These are phyloP conservation scores for Drosophila anomalata DNA, from an alignment of 2,888 invertebrate species.

Conservation along the genomic window DNA sequence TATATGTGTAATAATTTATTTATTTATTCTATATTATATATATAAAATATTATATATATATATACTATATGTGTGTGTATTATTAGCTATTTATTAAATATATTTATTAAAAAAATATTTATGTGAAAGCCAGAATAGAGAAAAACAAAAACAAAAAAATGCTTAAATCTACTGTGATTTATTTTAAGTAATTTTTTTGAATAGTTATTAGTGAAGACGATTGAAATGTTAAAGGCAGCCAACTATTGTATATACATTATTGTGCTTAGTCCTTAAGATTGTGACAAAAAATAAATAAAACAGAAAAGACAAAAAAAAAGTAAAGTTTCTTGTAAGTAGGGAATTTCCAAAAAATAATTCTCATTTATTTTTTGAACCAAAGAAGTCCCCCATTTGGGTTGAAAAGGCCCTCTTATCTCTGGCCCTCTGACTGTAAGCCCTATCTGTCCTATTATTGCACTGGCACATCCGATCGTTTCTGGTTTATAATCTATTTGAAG, in stretches of 20 bases:
- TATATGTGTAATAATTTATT: constrained; percentile 45
- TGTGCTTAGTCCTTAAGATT: constrained; percentile 32
- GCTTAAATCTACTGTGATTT: constrained; percentile 76
- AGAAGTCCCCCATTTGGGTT: not conserved
- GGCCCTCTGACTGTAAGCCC: not conserved
- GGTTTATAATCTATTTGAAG: not conserved
- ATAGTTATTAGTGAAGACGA: constrained; percentile 54
- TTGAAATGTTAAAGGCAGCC: constrained; percentile 18
- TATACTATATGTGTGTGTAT: not conserved
- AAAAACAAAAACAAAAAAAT: constrained; percentile 56
- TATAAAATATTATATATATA: not conserved
- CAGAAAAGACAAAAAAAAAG: not conserved
- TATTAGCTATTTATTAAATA: constrained; percentile 1
- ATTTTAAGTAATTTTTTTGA: constrained; percentile 76
- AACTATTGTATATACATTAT: constrained; percentile 21
- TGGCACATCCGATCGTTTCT: not conserved
- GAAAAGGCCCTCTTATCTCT: not conserved
- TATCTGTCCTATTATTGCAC: not conserved
- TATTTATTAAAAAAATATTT: constrained; percentile 35
- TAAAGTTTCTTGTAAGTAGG: not conserved
- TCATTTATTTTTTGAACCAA: not conserved
- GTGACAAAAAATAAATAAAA: constrained; percentile 31
- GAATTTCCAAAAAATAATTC: not conserved
- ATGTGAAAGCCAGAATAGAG: constrained; percentile 26
- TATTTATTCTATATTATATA: constrained; percentile 29